Evolutionary conservation across 2,888 invertebrate genomes (phyloP).

Genomic region (Tetropium fuscum): DNA sequence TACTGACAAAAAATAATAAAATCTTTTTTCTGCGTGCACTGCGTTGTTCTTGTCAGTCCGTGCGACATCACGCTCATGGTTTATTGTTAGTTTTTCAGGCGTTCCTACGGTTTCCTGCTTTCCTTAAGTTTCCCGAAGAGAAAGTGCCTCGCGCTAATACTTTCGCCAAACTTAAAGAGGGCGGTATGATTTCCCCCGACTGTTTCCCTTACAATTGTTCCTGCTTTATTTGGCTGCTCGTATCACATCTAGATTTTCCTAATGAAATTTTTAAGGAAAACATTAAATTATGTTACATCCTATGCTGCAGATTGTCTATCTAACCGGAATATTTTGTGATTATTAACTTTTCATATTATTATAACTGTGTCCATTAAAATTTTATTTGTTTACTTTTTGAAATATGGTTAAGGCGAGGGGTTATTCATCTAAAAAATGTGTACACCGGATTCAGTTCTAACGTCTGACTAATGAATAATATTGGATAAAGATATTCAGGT

Average conservation of each 20-base stretch:
- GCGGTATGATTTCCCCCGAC: constrained; percentile 36
- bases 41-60: constrained; percentile 48
- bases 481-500: too few species aligned
- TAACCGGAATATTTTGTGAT: not conserved
- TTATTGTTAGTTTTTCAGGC: constrained; percentile 55
- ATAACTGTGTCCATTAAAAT: too few species aligned
- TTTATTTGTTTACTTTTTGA: too few species aligned
- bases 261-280: constrained; percentile 37
- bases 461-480: too few species aligned
- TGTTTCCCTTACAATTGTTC: constrained; percentile 37
- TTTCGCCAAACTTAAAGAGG: constrained; percentile 47
- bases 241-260: constrained; percentile 37
- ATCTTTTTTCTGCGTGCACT: constrained; percentile 45
- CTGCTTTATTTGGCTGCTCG: constrained; percentile 33
- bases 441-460: too few species aligned
- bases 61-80: constrained; percentile 53
- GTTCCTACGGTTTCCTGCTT: constrained; percentile 52
- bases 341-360: too few species aligned
- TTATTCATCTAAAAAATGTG: too few species aligned
- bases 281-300: constrained; percentile 23
- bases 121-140: constrained; percentile 51
- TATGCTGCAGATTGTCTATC: constrained; percentile 24
- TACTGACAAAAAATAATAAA: constrained; percentile 46
- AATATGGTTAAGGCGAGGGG: too few species aligned
- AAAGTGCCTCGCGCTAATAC: constrained; percentile 49